Percentiles rank a stretch among this genome's conserved stretches.
Evolutionary conservation across 2,888 invertebrate species (phyloP).

Genomic region (Harpalus rufipes): DNA sequence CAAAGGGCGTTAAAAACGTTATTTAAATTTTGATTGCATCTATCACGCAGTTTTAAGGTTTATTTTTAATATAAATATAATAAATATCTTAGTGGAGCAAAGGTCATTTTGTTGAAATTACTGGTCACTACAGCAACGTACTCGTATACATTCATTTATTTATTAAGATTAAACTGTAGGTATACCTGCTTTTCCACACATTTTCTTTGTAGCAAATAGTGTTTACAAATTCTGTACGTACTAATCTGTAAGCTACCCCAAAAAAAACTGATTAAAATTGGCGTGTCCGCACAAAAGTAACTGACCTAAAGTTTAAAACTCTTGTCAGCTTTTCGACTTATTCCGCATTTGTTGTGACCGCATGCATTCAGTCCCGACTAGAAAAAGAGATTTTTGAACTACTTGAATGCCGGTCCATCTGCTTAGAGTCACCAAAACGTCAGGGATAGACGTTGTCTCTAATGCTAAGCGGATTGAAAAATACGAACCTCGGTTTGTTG

Average conservation of each 20-base stretch:
- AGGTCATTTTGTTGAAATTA: no score
- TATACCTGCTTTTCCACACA: no score
- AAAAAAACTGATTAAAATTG: background rate
- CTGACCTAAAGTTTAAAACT: background rate
- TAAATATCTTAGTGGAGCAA: no score
- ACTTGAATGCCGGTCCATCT: conserved; percentile 35
- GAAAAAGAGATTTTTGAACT: conserved; percentile 24
- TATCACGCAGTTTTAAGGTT: no score
- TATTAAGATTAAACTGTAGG: no score
- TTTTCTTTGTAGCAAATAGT: background rate
- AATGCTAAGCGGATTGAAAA: background rate
- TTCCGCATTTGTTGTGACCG: conserved; percentile 29
- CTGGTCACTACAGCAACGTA: no score
- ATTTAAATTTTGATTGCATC: no score
- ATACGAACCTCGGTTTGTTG: background rate
- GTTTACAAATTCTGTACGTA: background rate
- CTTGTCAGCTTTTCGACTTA: conserved; percentile 44
- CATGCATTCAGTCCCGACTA: conserved; percentile 30
- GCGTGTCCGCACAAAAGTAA: background rate
- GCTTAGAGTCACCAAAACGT: conserved; percentile 31
- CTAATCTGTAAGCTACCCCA: background rate
- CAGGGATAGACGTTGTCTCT: background rate
- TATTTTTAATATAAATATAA: no score
- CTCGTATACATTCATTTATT: no score
- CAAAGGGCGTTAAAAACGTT: no score